A percentile compares a stretch with the other conserved stretches of the same genome.
Evolutionary conservation across 2,888 invertebrate genomes (phyloP).

Genomic region (Augochlorella aurata): DNA sequence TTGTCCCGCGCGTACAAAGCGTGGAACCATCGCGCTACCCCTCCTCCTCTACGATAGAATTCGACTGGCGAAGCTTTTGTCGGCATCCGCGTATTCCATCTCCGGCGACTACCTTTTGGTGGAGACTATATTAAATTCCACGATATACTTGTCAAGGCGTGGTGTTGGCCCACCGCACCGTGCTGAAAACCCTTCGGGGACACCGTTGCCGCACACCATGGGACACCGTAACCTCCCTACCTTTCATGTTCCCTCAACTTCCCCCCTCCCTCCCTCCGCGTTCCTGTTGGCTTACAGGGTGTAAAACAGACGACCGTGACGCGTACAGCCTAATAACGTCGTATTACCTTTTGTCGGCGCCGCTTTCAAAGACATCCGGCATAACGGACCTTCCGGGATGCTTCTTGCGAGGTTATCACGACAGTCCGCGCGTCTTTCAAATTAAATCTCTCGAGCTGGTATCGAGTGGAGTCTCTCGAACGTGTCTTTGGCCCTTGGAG

Average conservation of each 20-base stretch:
- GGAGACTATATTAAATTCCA: constrained; percentile 76
- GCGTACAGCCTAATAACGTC: constrained; percentile 76
- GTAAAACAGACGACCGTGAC: constrained; percentile 71
- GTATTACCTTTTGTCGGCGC: constrained; percentile 78
- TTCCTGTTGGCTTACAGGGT: constrained; percentile 67
- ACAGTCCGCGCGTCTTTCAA: neutral
- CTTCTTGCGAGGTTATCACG: constrained; percentile 4
- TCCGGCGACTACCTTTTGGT: constrained; percentile 45
- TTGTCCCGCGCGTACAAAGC: constrained; percentile 27
- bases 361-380: constrained; percentile 70
- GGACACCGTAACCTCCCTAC: constrained; percentile 34
- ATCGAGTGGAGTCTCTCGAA: neutral
- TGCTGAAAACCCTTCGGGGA: constrained; percentile 72
- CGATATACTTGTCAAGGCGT: constrained; percentile 78
- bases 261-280: constrained; percentile 48
- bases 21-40: constrained; percentile 7
- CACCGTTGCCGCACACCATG: constrained; percentile 50
- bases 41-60: constrained; percentile 33
- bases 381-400: constrained; percentile 47
- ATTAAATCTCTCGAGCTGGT: neutral
- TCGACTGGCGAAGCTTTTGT: constrained; percentile 46
- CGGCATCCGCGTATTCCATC: constrained; percentile 19
- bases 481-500: neutral
- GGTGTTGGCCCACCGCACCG: constrained; percentile 61
- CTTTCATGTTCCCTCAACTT: constrained; percentile 42